A percentile compares a stretch with the other conserved stretches of the same genome.
These are phyloP conservation scores for Drosophila sucinea DNA, from an alignment of 1,140 invertebrate species.

Conservation along the genomic window DNA sequence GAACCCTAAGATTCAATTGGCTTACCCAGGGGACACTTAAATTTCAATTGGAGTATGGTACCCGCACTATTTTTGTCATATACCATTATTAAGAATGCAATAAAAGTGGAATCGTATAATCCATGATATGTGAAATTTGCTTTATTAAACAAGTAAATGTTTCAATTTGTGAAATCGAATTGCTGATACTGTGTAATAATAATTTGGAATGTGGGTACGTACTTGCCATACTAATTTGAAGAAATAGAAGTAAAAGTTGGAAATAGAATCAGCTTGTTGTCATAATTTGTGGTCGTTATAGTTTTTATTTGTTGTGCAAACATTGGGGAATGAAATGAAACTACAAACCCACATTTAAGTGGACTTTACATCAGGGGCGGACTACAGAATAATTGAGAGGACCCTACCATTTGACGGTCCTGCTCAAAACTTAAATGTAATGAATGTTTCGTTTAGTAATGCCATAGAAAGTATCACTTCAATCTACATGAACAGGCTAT, in stretches of 20 bases:
- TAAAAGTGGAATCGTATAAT: no score
- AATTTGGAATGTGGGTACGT: not conserved
- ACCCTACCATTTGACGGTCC: no score
- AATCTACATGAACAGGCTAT: no score
- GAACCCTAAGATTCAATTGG: not conserved
- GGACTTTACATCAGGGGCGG: not conserved
- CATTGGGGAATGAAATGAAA: constrained; percentile 21
- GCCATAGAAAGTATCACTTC: no score
- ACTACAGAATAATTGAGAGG: not conserved
- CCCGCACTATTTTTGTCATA: no score
- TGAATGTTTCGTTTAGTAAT: no score
- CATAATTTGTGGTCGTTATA: constrained; percentile 34
- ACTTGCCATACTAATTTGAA: constrained; percentile 2
- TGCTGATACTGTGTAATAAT: not conserved
- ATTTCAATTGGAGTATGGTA: no score
- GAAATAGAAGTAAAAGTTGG: constrained; percentile 67
- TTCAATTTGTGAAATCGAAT: not conserved
- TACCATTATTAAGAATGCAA: no score
- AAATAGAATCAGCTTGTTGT: constrained; percentile 16
- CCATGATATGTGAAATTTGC: no score
- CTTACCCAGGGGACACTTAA: no score
- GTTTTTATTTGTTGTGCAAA: constrained; percentile 64
- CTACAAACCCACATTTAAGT: constrained; percentile 1
- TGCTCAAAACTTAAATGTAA: no score
- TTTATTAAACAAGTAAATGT: not conserved